phyloP scores from a whole-genome alignment of 2,888 invertebrate species.

The Onchidella celtica region DNA sequence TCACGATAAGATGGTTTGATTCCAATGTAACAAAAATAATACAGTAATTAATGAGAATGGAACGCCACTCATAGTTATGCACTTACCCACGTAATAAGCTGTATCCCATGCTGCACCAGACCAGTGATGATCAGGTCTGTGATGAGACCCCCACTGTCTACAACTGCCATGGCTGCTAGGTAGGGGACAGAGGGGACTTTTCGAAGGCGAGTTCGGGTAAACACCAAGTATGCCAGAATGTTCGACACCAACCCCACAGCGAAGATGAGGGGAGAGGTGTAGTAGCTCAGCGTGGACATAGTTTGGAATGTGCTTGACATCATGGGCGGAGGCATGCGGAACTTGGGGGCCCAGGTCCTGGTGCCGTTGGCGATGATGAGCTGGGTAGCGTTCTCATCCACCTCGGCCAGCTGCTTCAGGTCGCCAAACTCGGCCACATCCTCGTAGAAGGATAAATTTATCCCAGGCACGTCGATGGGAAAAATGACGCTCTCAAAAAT shows the following conservation, averaged over 20 bases:
- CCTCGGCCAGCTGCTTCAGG: no score
- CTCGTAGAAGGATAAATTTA: not conserved
- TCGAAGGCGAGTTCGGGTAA: constrained; percentile 87
- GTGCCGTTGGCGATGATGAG: constrained; percentile 12
- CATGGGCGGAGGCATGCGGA: no score
- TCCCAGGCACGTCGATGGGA: not conserved
- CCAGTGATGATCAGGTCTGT: constrained; percentile 82
- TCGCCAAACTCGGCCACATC: not conserved
- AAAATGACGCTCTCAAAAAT: constrained; percentile 3
- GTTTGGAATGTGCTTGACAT: not conserved
- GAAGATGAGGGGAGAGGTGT: constrained; percentile 87
- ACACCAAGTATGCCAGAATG: constrained; percentile 87
- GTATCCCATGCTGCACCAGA: constrained; percentile 21
- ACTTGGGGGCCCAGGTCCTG: not conserved
- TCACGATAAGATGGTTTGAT: no score
- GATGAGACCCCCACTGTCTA: constrained; percentile 88
- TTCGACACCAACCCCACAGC: constrained; percentile 89
- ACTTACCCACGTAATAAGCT: constrained; percentile 38
- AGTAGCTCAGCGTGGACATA: constrained; percentile 73
- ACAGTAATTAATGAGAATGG: no score
- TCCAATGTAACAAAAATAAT: no score
- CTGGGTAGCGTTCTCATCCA: constrained; percentile 4
- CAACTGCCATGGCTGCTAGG: constrained; percentile 87
- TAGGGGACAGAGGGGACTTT: constrained; percentile 90
- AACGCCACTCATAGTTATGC: no score